These are phyloP conservation scores for Lamellibrachia luymesi DNA, from an alignment of 1,140 invertebrate species.

Conservation along the genomic window DNA sequence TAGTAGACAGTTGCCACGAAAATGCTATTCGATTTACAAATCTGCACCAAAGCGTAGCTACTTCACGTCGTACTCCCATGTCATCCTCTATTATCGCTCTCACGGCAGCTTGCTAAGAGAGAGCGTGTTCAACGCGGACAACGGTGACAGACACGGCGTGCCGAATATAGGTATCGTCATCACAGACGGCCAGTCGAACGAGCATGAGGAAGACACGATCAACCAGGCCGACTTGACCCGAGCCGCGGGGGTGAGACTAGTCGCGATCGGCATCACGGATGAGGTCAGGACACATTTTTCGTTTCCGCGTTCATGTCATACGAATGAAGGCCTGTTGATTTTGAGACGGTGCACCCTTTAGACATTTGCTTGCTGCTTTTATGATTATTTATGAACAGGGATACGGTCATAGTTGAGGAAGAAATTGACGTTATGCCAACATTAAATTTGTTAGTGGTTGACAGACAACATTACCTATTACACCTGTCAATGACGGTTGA, in stretches of 20 bases:
- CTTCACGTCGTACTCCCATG: background rate
- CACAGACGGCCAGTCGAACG: conserved; percentile 40
- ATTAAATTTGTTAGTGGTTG: too few relatives aligned
- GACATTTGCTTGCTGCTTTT: too few relatives aligned
- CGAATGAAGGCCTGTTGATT: too few relatives aligned
- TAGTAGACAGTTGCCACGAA: too few relatives aligned
- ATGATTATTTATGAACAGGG: too few relatives aligned
- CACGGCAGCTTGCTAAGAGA: background rate
- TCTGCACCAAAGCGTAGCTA: background rate
- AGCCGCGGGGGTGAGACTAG: conserved; percentile 20
- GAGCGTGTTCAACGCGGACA: background rate
- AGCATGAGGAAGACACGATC: conserved; percentile 29
- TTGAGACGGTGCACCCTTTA: too few relatives aligned
- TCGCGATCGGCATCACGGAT: conserved; percentile 32
- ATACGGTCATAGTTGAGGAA: too few relatives aligned
- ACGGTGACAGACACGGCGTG: conserved; percentile 25
- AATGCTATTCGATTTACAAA: too few relatives aligned
- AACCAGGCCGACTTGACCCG: conserved; percentile 11
- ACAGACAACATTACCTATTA: too few relatives aligned
- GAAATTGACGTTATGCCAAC: too few relatives aligned
- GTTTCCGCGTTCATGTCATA: background rate
- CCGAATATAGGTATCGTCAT: conserved; percentile 36
- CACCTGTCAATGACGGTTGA: too few relatives aligned
- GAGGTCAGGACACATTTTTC: too few relatives aligned
- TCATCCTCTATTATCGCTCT: background rate